These are phyloP conservation scores for Drymonia ruficornis DNA, from an alignment of 2,888 invertebrate species.

Conservation along the genomic window DNA sequence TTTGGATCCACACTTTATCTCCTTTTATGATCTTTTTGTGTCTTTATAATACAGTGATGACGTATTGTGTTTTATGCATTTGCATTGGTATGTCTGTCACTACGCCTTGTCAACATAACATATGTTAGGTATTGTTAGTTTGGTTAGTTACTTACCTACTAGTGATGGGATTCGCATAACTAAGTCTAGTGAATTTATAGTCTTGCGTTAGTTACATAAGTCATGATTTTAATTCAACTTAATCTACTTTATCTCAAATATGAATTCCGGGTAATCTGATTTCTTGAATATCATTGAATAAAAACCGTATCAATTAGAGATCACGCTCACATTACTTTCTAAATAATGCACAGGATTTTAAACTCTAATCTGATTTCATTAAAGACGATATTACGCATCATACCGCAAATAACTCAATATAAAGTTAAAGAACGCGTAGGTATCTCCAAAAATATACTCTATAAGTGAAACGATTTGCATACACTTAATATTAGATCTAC, in stretches of 20 bases:
- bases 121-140: too few species aligned
- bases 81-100: too few species aligned
- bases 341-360: neutral
- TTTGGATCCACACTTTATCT: too few species aligned
- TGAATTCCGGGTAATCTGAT: neutral
- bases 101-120: too few species aligned
- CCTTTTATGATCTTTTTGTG: too few species aligned
- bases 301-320: neutral
- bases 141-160: too few species aligned
- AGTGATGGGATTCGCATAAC: too few species aligned
- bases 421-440: neutral
- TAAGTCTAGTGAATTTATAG: too few species aligned
- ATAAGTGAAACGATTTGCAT: conserved; percentile 35
- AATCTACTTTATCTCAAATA: neutral
- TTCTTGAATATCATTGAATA: neutral
- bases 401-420: neutral
- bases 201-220: neutral
- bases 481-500: conserved; percentile 26
- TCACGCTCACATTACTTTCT: neutral
- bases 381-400: neutral
- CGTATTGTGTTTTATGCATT: too few species aligned
- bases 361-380: neutral
- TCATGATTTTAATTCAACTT: neutral
- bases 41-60: too few species aligned
- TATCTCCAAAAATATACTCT: conserved; percentile 10